These are phyloP conservation scores for Eilema sororculum DNA, from an alignment of 2,888 invertebrate species.

Conservation along the genomic window DNA sequence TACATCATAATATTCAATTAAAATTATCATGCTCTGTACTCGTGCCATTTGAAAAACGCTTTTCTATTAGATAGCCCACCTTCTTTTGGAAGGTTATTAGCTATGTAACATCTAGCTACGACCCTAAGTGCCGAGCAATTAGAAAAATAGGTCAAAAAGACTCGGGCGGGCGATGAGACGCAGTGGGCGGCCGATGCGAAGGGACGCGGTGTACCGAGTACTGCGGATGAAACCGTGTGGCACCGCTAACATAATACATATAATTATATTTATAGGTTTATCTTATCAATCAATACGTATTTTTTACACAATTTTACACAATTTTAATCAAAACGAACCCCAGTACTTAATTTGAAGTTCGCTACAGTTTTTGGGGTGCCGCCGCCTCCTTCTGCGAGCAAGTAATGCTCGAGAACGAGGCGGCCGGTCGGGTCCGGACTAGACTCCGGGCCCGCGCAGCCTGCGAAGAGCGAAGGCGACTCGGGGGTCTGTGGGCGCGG, in stretches of 20 bases:
- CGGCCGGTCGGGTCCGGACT: no score
- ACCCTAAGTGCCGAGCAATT: neutral
- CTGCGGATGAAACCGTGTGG: neutral
- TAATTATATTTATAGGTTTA: neutral
- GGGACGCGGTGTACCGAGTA: neutral
- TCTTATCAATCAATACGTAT: neutral
- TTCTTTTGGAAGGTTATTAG: neutral
- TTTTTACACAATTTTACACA: no score
- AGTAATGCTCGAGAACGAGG: no score
- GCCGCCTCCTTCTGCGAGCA: no score
- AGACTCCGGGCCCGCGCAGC: no score
- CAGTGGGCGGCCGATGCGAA: neutral
- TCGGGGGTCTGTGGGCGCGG: no score
- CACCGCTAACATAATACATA: neutral
- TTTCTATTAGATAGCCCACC: neutral
- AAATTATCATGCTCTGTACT: no score
- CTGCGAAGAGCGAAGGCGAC: no score
- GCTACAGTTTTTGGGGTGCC: no score
- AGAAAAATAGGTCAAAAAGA: slow-evolving; percentile 1
- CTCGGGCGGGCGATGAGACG: neutral
- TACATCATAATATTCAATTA: no score
- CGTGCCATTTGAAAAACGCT: neutral
- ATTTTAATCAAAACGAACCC: no score
- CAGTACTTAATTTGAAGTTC: no score
- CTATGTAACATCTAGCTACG: neutral